A percentile compares a stretch with the other conserved stretches of the same genome.
Evolutionary conservation across 2,888 invertebrate species (phyloP).

Genomic region (Cerceris ruficornis): DNA sequence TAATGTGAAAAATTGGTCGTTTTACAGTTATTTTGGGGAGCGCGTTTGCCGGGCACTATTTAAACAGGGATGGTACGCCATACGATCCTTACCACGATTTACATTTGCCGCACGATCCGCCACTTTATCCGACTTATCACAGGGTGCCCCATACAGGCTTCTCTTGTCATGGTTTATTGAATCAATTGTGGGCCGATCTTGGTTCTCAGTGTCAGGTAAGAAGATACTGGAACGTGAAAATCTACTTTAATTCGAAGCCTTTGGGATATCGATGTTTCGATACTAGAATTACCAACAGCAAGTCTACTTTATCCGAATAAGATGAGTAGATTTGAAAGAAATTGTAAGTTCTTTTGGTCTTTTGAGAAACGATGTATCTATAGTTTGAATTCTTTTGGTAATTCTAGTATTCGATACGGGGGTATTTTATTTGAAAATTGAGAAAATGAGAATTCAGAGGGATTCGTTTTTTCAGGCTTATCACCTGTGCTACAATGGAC

Average conservation of each 20-base stretch:
- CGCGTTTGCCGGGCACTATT: slow-evolving; percentile 57
- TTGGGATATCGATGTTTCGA: too few relatives aligned
- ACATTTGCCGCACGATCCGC: slow-evolving; percentile 84
- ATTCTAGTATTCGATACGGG: too few relatives aligned
- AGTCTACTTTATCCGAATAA: too few relatives aligned
- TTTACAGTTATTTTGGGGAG: slow-evolving; percentile 12
- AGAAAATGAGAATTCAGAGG: background rate
- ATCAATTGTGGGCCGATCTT: slow-evolving; percentile 83
- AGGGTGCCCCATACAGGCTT: slow-evolving; percentile 82
- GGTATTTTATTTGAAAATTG: background rate
- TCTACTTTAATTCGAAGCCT: background rate
- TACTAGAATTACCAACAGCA: too few relatives aligned
- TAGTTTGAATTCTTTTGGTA: too few relatives aligned
- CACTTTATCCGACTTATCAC: slow-evolving; percentile 83
- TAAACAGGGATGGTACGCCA: slow-evolving; percentile 76
- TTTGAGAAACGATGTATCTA: too few relatives aligned
- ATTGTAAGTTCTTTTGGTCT: too few relatives aligned
- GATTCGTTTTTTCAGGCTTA: slow-evolving; percentile 83
- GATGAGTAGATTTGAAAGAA: too few relatives aligned
- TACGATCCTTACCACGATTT: slow-evolving; percentile 84
- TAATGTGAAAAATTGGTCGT: background rate
- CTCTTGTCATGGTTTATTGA: slow-evolving; percentile 80
- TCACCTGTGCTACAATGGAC: slow-evolving; percentile 85
- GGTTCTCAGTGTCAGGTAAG: slow-evolving; percentile 83
- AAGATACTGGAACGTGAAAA: background rate